Conservation (phyloP, 2,888 invertebrate genomes). For the Plebejus argus region DNA sequence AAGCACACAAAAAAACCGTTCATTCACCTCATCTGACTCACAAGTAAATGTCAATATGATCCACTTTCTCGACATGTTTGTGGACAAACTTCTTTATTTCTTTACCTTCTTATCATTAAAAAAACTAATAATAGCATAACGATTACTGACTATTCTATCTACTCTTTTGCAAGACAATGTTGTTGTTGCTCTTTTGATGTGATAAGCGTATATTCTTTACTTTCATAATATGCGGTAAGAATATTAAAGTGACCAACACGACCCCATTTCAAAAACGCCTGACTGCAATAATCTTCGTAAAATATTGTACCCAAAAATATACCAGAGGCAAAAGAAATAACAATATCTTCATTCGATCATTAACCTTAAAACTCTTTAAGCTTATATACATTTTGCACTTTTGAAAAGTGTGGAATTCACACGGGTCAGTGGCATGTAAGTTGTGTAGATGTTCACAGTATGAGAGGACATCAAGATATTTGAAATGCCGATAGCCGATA, state of each 20-base stretch:
- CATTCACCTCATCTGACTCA: slow-evolving; percentile 9
- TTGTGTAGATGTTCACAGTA: background rate
- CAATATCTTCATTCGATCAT: too few relatives aligned
- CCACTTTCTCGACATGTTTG: background rate
- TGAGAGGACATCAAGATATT: background rate
- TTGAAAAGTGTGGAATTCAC: too few relatives aligned
- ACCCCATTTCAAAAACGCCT: background rate
- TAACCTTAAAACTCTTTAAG: too few relatives aligned
- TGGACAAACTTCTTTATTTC: background rate
- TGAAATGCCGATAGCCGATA: background rate
- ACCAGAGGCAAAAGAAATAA: too few relatives aligned
- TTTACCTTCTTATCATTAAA: background rate
- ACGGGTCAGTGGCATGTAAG: background rate
- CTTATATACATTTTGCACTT: too few relatives aligned
- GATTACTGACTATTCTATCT: background rate
- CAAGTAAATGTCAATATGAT: slow-evolving; percentile 3
- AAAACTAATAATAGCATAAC: background rate
- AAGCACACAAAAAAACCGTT: slow-evolving; percentile 6
- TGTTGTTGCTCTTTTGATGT: background rate
- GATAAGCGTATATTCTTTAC: background rate
- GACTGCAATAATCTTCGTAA: background rate
- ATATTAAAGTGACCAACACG: background rate
- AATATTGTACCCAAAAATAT: background rate
- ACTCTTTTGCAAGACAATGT: background rate
- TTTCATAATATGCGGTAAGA: too few relatives aligned